phyloP scores from a whole-genome alignment of 35 echinoderm and acorn worm species.

The Heliocidaris erythrogramma region DNA sequence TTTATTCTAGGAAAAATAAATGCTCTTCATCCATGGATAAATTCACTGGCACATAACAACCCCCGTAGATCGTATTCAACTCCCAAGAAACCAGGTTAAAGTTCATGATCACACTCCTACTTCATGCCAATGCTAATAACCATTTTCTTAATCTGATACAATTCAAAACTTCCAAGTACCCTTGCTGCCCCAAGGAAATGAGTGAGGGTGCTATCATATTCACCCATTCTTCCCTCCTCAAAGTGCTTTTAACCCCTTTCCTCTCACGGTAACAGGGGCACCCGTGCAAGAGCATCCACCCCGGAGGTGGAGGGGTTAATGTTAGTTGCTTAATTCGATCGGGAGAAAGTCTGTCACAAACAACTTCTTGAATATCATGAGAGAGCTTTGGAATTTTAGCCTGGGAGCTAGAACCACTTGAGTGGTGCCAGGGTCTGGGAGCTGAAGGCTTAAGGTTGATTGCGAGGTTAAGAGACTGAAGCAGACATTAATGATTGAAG shows the following conservation, averaged over 20 bases:
- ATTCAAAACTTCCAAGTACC: constrained; percentile 2
- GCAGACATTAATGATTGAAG: neutral
- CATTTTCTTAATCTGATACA: constrained; percentile 12
- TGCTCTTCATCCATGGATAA: neutral
- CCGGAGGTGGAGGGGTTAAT: neutral
- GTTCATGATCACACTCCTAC: neutral
- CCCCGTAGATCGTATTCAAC: neutral
- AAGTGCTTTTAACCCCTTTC: neutral
- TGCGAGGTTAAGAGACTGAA: neutral
- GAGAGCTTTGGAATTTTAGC: neutral
- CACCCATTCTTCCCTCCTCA: neutral
- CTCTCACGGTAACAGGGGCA: neutral
- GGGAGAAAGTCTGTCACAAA: neutral
- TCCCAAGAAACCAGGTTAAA: neutral
- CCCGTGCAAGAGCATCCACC: neutral
- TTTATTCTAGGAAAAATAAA: neutral
- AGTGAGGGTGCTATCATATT: neutral
- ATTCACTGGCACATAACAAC: neutral
- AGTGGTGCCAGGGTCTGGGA: neutral
- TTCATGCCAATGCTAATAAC: constrained; percentile 10
- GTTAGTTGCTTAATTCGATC: neutral
- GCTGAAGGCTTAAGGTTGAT: neutral
- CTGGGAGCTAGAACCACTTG: neutral
- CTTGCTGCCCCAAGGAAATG: neutral
- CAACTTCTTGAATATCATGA: constrained; percentile 18